Evolutionary conservation across 2,113 vertebrate genomes (phyloP), one percentile per base, ranked within the genome.

Genomic region (Hystrix brachyura): DNA sequence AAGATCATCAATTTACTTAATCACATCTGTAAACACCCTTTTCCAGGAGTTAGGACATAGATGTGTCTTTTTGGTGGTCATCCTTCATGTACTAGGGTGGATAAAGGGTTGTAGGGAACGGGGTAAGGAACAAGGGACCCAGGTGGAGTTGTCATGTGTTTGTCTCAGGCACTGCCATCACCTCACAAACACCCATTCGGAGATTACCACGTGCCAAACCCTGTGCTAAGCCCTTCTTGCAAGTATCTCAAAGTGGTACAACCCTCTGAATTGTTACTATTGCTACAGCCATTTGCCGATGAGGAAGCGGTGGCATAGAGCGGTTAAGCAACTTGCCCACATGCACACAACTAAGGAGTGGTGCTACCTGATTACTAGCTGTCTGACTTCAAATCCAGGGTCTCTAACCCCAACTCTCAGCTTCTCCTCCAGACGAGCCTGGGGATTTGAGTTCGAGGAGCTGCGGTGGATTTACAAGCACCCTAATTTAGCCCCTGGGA

Each of bases 1-100:
- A 86, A 83, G 17, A 57, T 81, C 57, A 79, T 60, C 64, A 65
- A 92, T 5, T 90, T 94, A 89, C 7, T 90, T 94, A 89, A 86
- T 89, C 57, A 38, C 21, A 53, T 23, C 43, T 87, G 59, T 76
- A 91, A 81, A 91, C 76, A 32, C 12, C 5, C 1, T 51, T 92
- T 78, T 90, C 21, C 29, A 87, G 65, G 23, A 21, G 25, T 90
- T 87, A 93, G 57, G 32, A 32, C 5, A 32, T 69, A 17, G 59
- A 1, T 55, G n/a, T 57, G 62, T 78, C 21, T 38, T 69, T 59
- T 84, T 83, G 32, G 29, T 57, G 34, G 8, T 5, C 19, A 78
- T 34, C 34, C 89, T 82, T 90, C 34, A 82, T 21, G 57, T 8
- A 87, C 29, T 83, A 64, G 7, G 46, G 38, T 55, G 51, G 62